Base-by-base conservation (phyloP, 2,113 vertebrate species). In the Chauna torquata region DNA sequence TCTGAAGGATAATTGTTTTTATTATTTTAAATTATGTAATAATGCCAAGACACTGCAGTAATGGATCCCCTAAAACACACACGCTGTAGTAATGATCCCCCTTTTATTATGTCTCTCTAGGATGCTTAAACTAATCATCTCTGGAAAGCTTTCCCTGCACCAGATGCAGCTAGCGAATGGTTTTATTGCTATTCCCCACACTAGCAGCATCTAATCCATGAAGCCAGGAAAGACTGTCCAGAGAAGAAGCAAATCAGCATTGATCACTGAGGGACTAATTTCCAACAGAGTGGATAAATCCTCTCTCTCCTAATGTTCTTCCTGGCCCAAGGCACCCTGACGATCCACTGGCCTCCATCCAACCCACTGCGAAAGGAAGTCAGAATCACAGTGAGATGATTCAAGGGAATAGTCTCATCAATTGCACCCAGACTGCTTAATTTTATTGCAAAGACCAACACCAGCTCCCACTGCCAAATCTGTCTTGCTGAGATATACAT, bases 261-360 rank as follows among this genome's bases (percentile, higher is more conserved):
- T 92, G 96, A 96, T 97, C 89, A 97, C 87, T 70, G 78, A 90
- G 82, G 94, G 79, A 94, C 91, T 96, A 91, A 96, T 96, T 94
- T 96, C 71, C 90, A 96, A 62, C 82, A 81, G 85, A 88, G 89
- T 83, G 89, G 84, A 96, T 96, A 92, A 95, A 95, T 95, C 91
- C 86, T 81, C 72, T 92, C 71, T 89, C 74, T 95, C 71, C 85
- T 97, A 95, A 97, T 96, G 92, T 90, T 97, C 91, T 94, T 96
- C 93, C 92, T 96, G 95, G 89, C 96, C 91, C 91, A 92, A 93
- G 91, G 76, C 92, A 90, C 65, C 71, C 79, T 86, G 71, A 91
- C 6, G 6, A 97, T 93, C 88, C 75, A 44, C 81, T 95, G 92
- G 96, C 94, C 78, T 95, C 70, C 50, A 82, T 97, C 94, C 94